Base-by-base conservation (phyloP, 2,888 invertebrate species). In the Scelioninae gen. 2 region DNA sequence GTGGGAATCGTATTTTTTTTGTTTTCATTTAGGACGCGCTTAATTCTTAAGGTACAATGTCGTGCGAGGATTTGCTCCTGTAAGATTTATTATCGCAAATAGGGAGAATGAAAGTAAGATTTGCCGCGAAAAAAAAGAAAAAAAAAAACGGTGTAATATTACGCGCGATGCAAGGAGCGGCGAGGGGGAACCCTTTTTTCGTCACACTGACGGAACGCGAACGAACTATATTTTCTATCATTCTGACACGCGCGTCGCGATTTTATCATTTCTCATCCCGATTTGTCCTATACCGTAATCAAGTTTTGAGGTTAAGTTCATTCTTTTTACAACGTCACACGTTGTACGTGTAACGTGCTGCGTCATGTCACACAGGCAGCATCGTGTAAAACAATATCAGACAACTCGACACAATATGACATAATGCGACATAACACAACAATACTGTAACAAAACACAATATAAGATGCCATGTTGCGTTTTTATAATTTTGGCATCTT, bases 1-100 rank as follows among this genome's bases (percentile, higher is more conserved):
- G 60, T 68, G 60, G 68, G 68, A 53, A 68, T 68, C 41, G 45
- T 53, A 16, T 58, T 50, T 68, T 53, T 33, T 31, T 46, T 53
- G 46, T 53, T 46, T 64, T 53, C 39, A 25, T 55, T 55, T 48
- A 48, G 46, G 48, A 48, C 15, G 37, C 48, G 28, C 33, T 48
- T 48, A 33, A 48, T 57, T 41, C 48, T 37, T 16, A 19, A 19
- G 18, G 4, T 45, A 64, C 52, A 45, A 64, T 64, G 45, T 53
- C 33, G 39, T 41, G 11, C 52, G 2, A 43, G 22, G 43, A 46
- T 37, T 28, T 19, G 11, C 31, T 53, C 50, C 16, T 64, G 41
- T 31, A 9, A 61, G 61, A 61, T 61, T 61, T 61, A 61, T 61
- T 61, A 50, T 16, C 22, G 41, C 41, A 52, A 61, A 50, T 50